Conservation (phyloP, 2,888 invertebrate genomes). For the Myopa testacea region DNA sequence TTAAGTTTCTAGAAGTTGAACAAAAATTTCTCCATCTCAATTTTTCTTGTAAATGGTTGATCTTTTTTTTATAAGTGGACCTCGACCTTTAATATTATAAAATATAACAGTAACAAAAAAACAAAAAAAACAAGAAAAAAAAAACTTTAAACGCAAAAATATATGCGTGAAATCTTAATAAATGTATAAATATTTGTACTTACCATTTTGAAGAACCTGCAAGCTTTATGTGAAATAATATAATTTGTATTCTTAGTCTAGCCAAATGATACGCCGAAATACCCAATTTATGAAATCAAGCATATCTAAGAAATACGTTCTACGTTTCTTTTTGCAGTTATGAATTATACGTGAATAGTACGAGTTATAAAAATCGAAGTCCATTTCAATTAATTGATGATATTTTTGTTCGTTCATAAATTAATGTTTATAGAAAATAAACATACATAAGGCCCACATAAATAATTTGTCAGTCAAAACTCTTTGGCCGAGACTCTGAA, state of each 20-base stretch:
- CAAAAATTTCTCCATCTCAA: slow-evolving; percentile 68
- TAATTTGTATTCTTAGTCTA: slow-evolving; percentile 8
- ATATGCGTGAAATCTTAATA: slow-evolving; percentile 10
- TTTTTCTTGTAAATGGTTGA: slow-evolving; percentile 46
- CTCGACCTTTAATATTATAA: slow-evolving; percentile 65
- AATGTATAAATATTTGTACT: slow-evolving; percentile 35
- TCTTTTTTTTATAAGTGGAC: slow-evolving; percentile 64
- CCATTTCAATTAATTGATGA: slow-evolving; percentile 65
- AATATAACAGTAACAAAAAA: slow-evolving; percentile 42
- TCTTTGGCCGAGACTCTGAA: slow-evolving; percentile 64
- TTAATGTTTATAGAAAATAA: slow-evolving; percentile 52
- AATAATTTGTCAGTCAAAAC: slow-evolving; percentile 67
- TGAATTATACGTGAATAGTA: slow-evolving; percentile 17
- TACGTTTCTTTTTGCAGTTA: slow-evolving; percentile 31
- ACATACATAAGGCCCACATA: slow-evolving; percentile 54
- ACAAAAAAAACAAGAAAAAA: slow-evolving; percentile 17
- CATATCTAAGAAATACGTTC: background rate
- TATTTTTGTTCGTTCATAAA: slow-evolving; percentile 68
- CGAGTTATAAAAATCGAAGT: slow-evolving; percentile 66
- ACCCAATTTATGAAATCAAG: slow-evolving; percentile 20
- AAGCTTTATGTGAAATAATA: slow-evolving; percentile 29
- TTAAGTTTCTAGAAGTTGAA: slow-evolving; percentile 52
- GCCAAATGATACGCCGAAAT: slow-evolving; percentile 1
- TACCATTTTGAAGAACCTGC: slow-evolving; percentile 36
- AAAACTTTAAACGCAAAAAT: slow-evolving; percentile 11